Evolutionary conservation across 2,888 invertebrate species (phyloP).

Genomic region (Trissolcus japonicus): DNA sequence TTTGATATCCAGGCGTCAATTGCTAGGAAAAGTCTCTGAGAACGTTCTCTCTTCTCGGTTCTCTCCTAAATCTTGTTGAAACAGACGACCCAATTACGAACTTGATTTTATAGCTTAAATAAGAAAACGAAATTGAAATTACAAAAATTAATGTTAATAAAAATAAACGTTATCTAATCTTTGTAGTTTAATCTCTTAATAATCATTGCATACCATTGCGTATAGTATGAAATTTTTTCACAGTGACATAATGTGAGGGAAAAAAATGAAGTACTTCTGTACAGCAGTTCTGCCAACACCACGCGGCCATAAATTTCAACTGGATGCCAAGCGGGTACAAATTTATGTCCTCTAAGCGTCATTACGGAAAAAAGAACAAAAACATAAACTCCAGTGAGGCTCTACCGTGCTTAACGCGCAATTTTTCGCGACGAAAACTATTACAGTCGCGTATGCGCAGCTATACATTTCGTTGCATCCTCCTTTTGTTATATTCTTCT

Average conservation of each 20-base stretch:
- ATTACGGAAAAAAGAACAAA: conserved; percentile 23
- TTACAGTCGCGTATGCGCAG: conserved; percentile 21
- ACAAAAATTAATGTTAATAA: no score
- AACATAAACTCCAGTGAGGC: conserved; percentile 26
- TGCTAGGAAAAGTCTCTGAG: conserved; percentile 48
- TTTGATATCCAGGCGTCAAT: conserved; percentile 55
- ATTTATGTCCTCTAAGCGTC: conserved; percentile 18
- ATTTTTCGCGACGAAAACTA: conserved; percentile 43
- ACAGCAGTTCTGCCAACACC: neutral
- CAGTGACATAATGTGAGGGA: no score
- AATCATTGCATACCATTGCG: no score
- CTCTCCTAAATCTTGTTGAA: no score
- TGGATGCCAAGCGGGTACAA: conserved; percentile 1
- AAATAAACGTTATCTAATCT: no score
- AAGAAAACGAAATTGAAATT: no score
- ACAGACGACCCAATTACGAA: no score
- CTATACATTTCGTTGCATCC: conserved; percentile 29
- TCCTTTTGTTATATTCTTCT: conserved; percentile 14
- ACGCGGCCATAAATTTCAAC: neutral
- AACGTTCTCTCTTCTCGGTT: conserved; percentile 29
- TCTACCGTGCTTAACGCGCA: conserved; percentile 20
- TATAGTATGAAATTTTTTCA: no score
- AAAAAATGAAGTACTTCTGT: no score
- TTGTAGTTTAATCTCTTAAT: no score
- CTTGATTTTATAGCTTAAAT: no score